phyloP scores from a whole-genome alignment of 2,888 invertebrate genomes.

The Gari tellinella region DNA sequence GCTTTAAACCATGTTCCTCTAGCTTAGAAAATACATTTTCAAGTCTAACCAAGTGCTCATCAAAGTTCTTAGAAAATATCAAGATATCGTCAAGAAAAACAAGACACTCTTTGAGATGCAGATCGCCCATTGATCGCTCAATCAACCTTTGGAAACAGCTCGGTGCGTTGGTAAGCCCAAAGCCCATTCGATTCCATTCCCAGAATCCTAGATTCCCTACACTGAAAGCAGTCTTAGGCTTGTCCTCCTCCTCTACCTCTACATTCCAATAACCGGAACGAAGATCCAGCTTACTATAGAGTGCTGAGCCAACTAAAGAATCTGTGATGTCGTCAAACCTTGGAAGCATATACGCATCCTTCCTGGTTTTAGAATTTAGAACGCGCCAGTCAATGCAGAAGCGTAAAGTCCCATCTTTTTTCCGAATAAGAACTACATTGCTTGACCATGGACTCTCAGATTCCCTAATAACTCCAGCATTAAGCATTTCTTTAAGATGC shows the following conservation, averaged over 20 bases:
- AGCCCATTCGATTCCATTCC: too few species aligned
- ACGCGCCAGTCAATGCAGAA: conserved; percentile 30
- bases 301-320: conserved; percentile 13
- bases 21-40: conserved; percentile 14
- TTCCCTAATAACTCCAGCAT: conserved; percentile 19
- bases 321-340: conserved; percentile 20
- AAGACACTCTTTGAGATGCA: conserved; percentile 30
- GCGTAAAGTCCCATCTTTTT: conserved; percentile 22
- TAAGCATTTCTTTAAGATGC: conserved; percentile 34
- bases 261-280: conserved; percentile 25
- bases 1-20: conserved; percentile 12
- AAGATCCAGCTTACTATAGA: conserved; percentile 17
- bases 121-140: conserved; percentile 34
- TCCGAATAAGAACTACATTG: conserved; percentile 25
- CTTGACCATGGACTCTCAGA: conserved; percentile 28
- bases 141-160: too few species aligned
- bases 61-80: conserved; percentile 11
- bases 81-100: conserved; percentile 29
- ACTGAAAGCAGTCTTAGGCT: conserved; percentile 20
- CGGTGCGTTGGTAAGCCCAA: too few species aligned
- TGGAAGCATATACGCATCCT: conserved; percentile 24
- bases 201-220: too few species aligned
- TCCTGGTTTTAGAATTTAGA: conserved; percentile 19
- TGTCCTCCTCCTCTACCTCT: conserved; percentile 22
- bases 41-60: conserved; percentile 9